Evolutionary conservation across 2,888 invertebrate genomes (phyloP), one percentile per base, ranked within the genome.

Genomic region (Tetramorium bicarinatum): DNA sequence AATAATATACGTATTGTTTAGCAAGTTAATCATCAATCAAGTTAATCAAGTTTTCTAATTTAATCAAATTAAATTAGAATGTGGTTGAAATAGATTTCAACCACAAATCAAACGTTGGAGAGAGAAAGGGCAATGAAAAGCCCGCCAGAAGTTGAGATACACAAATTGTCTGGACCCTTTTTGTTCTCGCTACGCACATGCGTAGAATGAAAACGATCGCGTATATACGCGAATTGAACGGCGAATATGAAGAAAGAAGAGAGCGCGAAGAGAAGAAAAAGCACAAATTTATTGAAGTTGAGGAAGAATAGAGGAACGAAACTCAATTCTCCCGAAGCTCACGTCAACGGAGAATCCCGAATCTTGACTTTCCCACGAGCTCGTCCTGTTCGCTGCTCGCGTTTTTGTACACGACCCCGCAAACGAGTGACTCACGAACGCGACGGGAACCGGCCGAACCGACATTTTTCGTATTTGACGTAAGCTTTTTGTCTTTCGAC

Each of bases 401-500:
- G 44, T 66, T 66, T 66, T 66, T 66, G 64, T 25, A 7, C 25
- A 64, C 7, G 41, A 38, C 15, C 2, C 1, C 29, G 3, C 15
- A 15, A 34, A 61, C 52, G 41, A 25, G 13, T n/a, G 21, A 56
- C 13, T 41, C 44, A 41, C n/a, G 4, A 44, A 29, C 29, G 18
- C 29, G 29, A 2, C 13, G 29, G 1, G 59, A 62, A 64, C n/a
- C 29, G 18, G 8, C 3, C 9, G 47, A 34, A 34, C 29, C 18
- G 21, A 38, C 2, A 34, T 38, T 59, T 47, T 71, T 41, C 44
- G 13, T 34, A 13, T 3, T 49, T 72, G 79, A 80, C 72, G 72
- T 9, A 72, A 49, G 38, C 11, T 44, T 56, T 29, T 21, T 21
- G 49, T 38, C 38, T 44, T 41, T 4, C 54, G 41, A 25, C 38